Evolutionary conservation across 2,888 invertebrate species (phyloP).

Genomic region (Teleogryllus oceanicus): DNA sequence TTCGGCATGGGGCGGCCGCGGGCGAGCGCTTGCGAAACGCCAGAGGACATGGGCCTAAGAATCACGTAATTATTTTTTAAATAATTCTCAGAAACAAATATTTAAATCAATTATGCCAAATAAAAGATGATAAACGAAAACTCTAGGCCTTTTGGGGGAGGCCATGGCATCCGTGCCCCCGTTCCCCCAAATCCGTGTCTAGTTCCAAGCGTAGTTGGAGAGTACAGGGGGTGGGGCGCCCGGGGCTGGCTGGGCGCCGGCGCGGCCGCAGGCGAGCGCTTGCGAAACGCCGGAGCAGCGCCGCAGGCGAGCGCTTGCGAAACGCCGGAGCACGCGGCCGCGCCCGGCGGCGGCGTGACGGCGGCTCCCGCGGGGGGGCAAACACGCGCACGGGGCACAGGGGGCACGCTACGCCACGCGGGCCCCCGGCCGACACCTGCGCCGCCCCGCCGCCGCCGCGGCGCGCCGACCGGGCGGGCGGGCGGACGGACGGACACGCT

Average conservation of each 20-base stretch:
- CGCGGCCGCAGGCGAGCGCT: neutral
- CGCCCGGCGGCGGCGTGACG: neutral
- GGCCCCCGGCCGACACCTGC: neutral
- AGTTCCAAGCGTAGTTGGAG: too few species aligned
- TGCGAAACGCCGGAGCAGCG: neutral
- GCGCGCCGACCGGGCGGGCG: neutral
- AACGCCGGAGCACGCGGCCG: neutral
- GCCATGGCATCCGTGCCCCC: too few species aligned
- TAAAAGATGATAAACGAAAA: too few species aligned
- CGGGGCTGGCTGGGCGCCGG: neutral
- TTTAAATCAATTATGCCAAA: too few species aligned
- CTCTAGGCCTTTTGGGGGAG: too few species aligned
- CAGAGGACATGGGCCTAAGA: too few species aligned
- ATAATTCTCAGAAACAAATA: too few species aligned
- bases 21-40: too few species aligned
- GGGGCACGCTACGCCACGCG: constrained; percentile 12
- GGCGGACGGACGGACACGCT: neutral
- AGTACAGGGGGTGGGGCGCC: neutral
- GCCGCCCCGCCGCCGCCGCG: constrained; percentile 3
- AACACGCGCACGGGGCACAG: neutral
- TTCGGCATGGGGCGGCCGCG: too few species aligned
- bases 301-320: neutral
- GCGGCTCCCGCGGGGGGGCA: constrained; percentile 4
- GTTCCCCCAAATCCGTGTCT: too few species aligned
- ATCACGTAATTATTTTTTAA: too few species aligned